Evolutionary conservation across 1,140 invertebrate species (phyloP), one percentile per base, ranked within the genome.

Genomic region (Neodiprion pinetum): DNA sequence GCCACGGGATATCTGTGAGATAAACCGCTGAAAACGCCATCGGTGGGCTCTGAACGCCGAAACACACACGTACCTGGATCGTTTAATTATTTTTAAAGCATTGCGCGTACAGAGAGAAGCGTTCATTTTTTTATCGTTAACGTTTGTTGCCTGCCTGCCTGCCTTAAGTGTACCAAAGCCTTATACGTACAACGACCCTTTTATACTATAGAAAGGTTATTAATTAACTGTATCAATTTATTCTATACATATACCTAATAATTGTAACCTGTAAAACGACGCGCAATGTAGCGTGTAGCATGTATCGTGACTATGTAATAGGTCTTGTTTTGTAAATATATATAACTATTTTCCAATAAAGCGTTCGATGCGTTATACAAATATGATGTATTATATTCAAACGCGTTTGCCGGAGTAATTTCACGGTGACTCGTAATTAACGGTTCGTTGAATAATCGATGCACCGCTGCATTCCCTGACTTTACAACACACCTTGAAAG

Each of bases 1-100:
- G 14, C 70, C 12, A 49, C 74, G 66, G 67, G 74, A 77, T 76
- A 76, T 76, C 74, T 9, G 4, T 61, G 53, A 61, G 53, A 40
- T 2, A 40, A 40, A 40, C 53, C 53, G n/a, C 53, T 61, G 53
- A 61, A 14, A 12, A 9, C 53, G 53, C 0, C 7, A 9, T 40
- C 53, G 53, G 53, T 9, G 53, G n/a, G n/a, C 53, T 12, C 8
- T 61, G 53, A 61, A 12, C 53, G 9, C n/a, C n/a, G 11, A 17
- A 61, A 61, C 53, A 61, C 53, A 40, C 28, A 40, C 9, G 53
- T 61, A 61, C 53, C 53, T 61, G 53, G 53, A 61, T 61, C n/a
- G n/a, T 61, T 61, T 61, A 61, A 61, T 61, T 17, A 61, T 14
- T 61, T 61, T 61, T 61, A 14, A 40, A 40, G 28, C 28, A 40